Base-by-base conservation (phyloP, 2,888 invertebrate species). In the Dinocampus coccinellae region DNA sequence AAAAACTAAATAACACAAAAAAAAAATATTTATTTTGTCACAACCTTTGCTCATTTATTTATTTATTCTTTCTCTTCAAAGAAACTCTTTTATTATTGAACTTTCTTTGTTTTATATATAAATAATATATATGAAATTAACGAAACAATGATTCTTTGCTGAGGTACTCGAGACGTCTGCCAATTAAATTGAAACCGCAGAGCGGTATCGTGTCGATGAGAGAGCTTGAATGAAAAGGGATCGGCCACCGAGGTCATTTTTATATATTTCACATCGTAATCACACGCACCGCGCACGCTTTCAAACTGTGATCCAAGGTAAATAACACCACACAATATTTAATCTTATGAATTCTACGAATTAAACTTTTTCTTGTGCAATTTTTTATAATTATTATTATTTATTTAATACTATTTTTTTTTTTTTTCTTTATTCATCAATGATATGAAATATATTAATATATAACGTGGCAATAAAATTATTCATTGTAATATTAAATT, bases 111-210 rank as follows among this genome's bases (percentile, higher is more conserved):
- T 2, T 47, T 47, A 16, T 47, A 2, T 16, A 47, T 47, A 2
- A 47, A 47, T 39, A 13, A n/a, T 16, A 47, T 47, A 47, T 61
- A 22, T 1, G 22, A 60, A 63, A 22, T 36, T 34, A 72, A 52
- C 52, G 68, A 72, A 73, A 73, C 52, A 75, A 71, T 73, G 69
- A 76, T 78, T 77, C 73, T 80, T 83, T 78, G 76, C 79, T 63
- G 73, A 78, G 26, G 73, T 75, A 76, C 83, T 84, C 77, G 81
- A 83, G 82, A 83, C 83, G 80, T 79, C 80, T 81, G 78, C 80
- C 81, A 83, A 84, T 85, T 82, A 83, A 82, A 83, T 80, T 81
- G 81, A 77, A 78, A 77, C 73, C 64, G 61, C 71, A 73, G 67
- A 70, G 68, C 52, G 67, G 60, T 74, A 74, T 61, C 64, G 63